These are phyloP conservation scores for Amblyornis subalaris DNA, from an alignment of 2,113 vertebrate genomes.

Conservation along the genomic window DNA sequence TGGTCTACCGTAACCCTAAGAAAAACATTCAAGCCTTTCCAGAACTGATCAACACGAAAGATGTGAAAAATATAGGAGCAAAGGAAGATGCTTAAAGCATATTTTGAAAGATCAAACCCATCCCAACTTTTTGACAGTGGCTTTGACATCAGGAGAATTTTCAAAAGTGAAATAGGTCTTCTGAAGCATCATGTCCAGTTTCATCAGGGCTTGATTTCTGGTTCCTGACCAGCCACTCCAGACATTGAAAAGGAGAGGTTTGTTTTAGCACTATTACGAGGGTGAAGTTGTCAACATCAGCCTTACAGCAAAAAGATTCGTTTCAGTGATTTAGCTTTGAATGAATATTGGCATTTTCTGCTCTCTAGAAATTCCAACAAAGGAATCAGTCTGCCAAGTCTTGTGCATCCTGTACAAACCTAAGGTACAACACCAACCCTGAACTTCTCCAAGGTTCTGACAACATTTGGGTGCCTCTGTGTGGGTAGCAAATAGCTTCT, in stretches of 20 bases:
- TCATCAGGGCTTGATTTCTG: not conserved
- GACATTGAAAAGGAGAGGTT: not conserved
- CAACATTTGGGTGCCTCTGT: not conserved
- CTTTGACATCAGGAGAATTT: not conserved
- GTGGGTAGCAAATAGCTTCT: not conserved
- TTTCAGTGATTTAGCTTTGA: not conserved
- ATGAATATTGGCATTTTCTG: not conserved
- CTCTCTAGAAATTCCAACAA: not conserved
- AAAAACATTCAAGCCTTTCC: not conserved
- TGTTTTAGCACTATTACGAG: not conserved
- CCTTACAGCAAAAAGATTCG: not conserved
- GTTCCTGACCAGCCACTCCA: not conserved
- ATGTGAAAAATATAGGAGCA: not conserved
- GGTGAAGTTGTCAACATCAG: not conserved
- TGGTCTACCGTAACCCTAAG: not conserved
- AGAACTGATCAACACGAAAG: not conserved
- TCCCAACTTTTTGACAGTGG: not conserved
- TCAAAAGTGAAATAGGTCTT: not conserved
- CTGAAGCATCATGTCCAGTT: not conserved
- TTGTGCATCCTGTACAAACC: not conserved
- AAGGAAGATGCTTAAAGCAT: not conserved
- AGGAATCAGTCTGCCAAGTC: not conserved
- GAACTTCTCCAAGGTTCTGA: not conserved
- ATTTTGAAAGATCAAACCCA: not conserved
- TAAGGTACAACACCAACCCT: not conserved